These are phyloP conservation scores for Daubentonia madagascariensis DNA, from an alignment of 2,113 vertebrate genomes.

Conservation along the genomic window DNA sequence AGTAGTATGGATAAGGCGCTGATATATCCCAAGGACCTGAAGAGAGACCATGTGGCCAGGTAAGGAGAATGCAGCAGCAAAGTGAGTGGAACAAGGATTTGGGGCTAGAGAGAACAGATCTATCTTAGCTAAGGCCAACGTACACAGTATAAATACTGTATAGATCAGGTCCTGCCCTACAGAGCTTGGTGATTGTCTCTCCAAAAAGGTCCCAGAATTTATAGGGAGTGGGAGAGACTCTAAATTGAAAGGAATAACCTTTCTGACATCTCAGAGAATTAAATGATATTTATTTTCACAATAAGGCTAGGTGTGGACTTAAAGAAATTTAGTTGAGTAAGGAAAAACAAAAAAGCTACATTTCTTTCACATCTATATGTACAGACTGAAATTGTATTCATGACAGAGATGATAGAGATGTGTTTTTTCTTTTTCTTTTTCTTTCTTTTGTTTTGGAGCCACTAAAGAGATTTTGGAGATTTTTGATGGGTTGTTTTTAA, in stretches of 20 bases:
- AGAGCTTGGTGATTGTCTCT: neutral
- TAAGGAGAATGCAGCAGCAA: neutral
- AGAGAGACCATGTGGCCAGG: neutral
- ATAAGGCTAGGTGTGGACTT: neutral
- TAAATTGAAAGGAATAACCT: neutral
- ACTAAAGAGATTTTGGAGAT: neutral
- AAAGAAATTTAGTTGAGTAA: neutral
- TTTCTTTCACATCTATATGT: neutral
- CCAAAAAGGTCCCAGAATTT: neutral
- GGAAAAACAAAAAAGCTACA: neutral
- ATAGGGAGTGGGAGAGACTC: neutral
- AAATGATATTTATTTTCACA: neutral
- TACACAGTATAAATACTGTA: neutral
- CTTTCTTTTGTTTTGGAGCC: neutral
- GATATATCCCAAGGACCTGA: neutral
- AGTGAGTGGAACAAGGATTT: neutral
- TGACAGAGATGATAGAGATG: neutral
- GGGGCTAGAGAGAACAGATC: no score
- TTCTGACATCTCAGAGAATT: neutral
- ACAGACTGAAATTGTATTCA: neutral
- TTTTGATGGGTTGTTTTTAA: neutral
- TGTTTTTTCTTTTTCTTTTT: neutral
- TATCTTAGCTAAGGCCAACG: neutral
- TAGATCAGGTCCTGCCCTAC: no score
- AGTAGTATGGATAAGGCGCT: neutral